Percentiles rank a stretch among this genome's conserved stretches.
Conservation (phyloP, 2,113 vertebrate species). For the Varanus salvator region DNA sequence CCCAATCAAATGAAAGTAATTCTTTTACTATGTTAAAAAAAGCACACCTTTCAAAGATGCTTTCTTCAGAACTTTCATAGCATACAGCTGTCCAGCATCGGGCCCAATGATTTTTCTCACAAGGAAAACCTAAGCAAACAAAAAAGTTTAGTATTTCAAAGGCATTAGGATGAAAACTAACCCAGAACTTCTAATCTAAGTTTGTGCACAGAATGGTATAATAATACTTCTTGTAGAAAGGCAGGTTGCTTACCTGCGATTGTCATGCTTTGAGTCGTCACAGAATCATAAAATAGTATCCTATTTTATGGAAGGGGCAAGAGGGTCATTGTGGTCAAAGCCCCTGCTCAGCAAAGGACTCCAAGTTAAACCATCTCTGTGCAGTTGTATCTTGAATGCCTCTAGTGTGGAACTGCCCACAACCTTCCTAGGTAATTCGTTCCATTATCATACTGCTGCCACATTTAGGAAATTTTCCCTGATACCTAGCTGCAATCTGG, state of each 20-base stretch:
- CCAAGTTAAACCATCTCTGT: too few species aligned
- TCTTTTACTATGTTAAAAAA: background rate
- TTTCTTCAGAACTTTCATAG: slow-evolving; percentile 99
- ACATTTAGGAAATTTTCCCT: too few species aligned
- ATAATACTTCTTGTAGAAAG: background rate
- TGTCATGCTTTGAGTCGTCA: too few species aligned
- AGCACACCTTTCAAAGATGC: slow-evolving; percentile 94
- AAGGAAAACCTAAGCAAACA: slow-evolving; percentile 88
- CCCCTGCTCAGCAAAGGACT: too few species aligned
- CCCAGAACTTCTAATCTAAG: background rate
- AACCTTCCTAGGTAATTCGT: too few species aligned
- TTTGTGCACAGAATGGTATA: background rate
- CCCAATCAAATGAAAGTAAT: background rate
- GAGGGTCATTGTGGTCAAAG: too few species aligned
- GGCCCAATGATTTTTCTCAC: slow-evolving; percentile 93
- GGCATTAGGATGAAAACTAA: background rate
- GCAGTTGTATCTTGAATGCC: too few species aligned
- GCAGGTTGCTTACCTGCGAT: too few species aligned
- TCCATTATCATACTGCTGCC: too few species aligned
- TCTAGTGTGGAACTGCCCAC: too few species aligned
- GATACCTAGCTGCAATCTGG: too few species aligned
- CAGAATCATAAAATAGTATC: background rate
- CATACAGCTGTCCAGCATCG: slow-evolving; percentile 95
- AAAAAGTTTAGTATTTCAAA: background rate
- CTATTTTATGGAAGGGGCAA: background rate